phyloP scores from a whole-genome alignment of 2,797 vertebrate species.

The Chelidonichthys spinosus region DNA sequence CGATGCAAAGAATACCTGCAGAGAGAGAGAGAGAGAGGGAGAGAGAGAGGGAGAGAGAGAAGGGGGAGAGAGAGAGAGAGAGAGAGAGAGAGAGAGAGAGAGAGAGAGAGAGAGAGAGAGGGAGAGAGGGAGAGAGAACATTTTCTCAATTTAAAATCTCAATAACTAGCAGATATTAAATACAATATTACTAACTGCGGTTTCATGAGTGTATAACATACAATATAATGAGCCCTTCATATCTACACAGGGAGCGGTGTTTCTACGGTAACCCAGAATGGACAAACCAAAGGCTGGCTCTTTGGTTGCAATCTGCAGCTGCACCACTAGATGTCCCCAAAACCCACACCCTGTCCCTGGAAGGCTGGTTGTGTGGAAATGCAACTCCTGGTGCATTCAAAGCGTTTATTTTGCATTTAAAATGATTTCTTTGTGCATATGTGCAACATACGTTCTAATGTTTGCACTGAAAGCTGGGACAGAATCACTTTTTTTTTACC shows the following conservation, averaged over 20 bases:
- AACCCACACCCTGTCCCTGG: not conserved
- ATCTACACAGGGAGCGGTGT: not conserved
- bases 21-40: not conserved
- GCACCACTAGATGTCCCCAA: not conserved
- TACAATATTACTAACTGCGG: not conserved
- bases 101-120: constrained; percentile 2
- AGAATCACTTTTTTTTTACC: constrained; percentile 72
- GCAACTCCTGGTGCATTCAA: not conserved
- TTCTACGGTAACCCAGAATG: too few relatives aligned
- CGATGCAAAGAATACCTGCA: constrained; percentile 98
- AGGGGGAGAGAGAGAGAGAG: constrained; percentile 6
- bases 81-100: constrained; percentile 1
- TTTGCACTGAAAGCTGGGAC: too few relatives aligned
- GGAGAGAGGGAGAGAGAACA: not conserved
- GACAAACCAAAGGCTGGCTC: not conserved
- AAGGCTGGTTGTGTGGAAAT: not conserved
- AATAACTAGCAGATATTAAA: not conserved
- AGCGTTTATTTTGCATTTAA: too few relatives aligned
- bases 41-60: not conserved
- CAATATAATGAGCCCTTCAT: not conserved
- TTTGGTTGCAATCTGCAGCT: too few relatives aligned
- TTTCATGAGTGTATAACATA: not conserved
- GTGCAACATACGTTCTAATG: too few relatives aligned
- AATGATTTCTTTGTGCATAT: too few relatives aligned
- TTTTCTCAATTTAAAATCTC: not conserved